Conservation (phyloP, 2,888 invertebrate species). For the Stratiomys singularior region DNA sequence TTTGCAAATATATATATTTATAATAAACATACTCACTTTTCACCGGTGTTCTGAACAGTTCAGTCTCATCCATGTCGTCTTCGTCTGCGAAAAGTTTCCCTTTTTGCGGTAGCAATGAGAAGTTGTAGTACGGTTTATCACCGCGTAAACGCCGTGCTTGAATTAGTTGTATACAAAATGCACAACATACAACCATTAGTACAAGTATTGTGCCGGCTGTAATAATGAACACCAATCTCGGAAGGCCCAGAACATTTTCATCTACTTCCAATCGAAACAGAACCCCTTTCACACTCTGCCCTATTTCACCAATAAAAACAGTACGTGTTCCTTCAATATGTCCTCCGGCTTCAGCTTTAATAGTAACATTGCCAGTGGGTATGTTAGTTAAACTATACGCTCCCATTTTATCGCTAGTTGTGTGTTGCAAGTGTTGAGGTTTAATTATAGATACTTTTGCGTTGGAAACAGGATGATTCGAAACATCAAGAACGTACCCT, state of each 20-base stretch:
- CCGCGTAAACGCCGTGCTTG: conserved; percentile 57
- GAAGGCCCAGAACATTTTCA: conserved; percentile 78
- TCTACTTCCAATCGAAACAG: conserved; percentile 76
- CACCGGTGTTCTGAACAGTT: conserved; percentile 63
- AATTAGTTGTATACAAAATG: conserved; percentile 60
- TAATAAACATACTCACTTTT: conserved; percentile 59
- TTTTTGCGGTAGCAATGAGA: conserved; percentile 64
- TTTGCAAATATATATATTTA: not conserved
- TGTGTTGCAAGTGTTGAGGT: conserved; percentile 59
- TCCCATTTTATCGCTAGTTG: conserved; percentile 60
- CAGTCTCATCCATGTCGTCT: conserved; percentile 63
- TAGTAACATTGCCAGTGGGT: conserved; percentile 65
- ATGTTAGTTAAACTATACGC: conserved; percentile 58
- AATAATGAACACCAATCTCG: conserved; percentile 79
- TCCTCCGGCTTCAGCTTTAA: conserved; percentile 70
- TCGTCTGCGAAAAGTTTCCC: conserved; percentile 61
- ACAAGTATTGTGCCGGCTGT: conserved; percentile 70
- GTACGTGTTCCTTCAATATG: conserved; percentile 67
- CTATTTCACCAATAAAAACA: conserved; percentile 60
- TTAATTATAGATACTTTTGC: conserved; percentile 67
- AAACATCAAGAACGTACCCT: conserved; percentile 71
- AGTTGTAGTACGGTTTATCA: conserved; percentile 62
- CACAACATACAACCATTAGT: conserved; percentile 57
- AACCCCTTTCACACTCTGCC: conserved; percentile 69
- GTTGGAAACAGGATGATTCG: conserved; percentile 70